These are phyloP conservation scores for Battus philenor DNA, from an alignment of 1,140 invertebrate genomes.

Conservation along the genomic window DNA sequence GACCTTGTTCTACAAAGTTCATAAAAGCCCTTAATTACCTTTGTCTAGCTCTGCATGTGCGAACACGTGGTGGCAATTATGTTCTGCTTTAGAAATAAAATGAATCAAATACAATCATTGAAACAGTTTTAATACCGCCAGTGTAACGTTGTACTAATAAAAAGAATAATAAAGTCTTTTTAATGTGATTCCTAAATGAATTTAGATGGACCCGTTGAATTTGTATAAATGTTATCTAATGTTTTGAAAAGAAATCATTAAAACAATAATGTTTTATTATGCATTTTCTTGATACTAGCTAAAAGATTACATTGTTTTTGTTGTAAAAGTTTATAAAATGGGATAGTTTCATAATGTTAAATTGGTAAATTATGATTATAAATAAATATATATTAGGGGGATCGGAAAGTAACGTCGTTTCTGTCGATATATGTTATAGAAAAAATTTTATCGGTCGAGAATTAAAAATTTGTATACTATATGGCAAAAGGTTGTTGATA, in stretches of 20 bases:
- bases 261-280: conserved; percentile 9
- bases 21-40: conserved; percentile 45
- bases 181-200: conserved; percentile 11
- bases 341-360: too few relatives aligned
- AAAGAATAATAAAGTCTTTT: conserved; percentile 8
- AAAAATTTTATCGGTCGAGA: too few relatives aligned
- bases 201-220: not conserved
- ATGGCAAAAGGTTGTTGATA: too few relatives aligned
- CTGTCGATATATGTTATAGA: too few relatives aligned
- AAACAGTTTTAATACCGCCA: conserved; percentile 9
- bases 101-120: conserved; percentile 17
- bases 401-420: too few relatives aligned
- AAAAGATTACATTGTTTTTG: too few relatives aligned
- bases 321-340: too few relatives aligned
- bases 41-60: conserved; percentile 35
- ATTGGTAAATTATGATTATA: too few relatives aligned
- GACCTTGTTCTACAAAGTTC: conserved; percentile 40
- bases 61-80: conserved; percentile 39
- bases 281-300: not conserved
- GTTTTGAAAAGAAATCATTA: too few relatives aligned
- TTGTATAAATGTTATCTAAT: too few relatives aligned
- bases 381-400: too few relatives aligned
- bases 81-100: conserved; percentile 20
- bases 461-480: too few relatives aligned
- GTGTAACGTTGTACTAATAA: conserved; percentile 7